Conservation (phyloP, 2,888 invertebrate species). For the Ochlodes sylvanus region DNA sequence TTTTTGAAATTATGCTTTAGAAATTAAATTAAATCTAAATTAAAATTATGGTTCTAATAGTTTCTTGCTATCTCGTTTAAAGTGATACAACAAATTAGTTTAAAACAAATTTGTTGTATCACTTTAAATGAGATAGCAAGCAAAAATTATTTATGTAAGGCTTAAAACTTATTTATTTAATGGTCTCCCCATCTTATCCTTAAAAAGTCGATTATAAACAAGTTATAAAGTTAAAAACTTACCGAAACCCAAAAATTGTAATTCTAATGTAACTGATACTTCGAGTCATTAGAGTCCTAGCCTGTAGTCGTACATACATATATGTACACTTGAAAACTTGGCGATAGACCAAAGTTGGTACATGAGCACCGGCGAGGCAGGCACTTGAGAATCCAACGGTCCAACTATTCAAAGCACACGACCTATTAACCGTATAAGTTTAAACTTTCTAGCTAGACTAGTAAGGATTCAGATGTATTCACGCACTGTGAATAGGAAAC, state of each 20-base stretch:
- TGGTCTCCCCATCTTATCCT: too few relatives aligned
- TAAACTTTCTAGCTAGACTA: constrained; percentile 30
- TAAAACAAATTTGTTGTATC: too few relatives aligned
- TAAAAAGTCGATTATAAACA: too few relatives aligned
- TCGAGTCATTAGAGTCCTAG: constrained; percentile 4
- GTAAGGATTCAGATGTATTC: constrained; percentile 23
- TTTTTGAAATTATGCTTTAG: too few relatives aligned
- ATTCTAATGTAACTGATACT: constrained; percentile 2
- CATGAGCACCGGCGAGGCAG: constrained; percentile 8
- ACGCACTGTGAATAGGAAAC: constrained; percentile 10
- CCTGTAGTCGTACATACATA: constrained; percentile 14
- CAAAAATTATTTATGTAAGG: too few relatives aligned
- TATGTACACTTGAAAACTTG: constrained; percentile 12
- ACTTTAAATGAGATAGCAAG: too few relatives aligned
- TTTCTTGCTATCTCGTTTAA: too few relatives aligned
- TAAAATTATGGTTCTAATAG: too few relatives aligned
- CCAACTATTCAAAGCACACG: constrained; percentile 34
- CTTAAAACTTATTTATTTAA: too few relatives aligned
- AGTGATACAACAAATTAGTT: too few relatives aligned
- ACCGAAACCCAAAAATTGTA: background rate
- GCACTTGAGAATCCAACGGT: constrained; percentile 24
- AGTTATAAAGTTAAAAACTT: background rate
- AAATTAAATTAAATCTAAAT: too few relatives aligned
- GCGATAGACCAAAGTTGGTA: constrained; percentile 27
- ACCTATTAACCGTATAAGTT: constrained; percentile 36